A percentile compares a stretch with the other conserved stretches of the same genome.
phyloP scores from a whole-genome alignment of 2,113 vertebrate genomes.

The Podocnemis expansa region DNA sequence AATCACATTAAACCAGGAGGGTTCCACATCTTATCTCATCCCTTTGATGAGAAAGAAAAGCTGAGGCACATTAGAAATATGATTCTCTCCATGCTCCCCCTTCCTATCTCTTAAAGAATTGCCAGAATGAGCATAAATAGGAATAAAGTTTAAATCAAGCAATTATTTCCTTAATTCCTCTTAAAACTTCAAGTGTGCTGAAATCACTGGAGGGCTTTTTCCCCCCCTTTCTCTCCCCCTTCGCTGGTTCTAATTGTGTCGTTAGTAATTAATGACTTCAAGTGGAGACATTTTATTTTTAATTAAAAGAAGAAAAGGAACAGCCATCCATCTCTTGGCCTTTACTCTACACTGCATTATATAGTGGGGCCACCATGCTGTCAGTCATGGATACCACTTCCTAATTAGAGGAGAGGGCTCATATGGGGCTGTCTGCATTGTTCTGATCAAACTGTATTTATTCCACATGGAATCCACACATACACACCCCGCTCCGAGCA shows the following conservation, averaged over 20 bases:
- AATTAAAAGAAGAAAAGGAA: constrained; percentile 55
- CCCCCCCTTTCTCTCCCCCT: neutral
- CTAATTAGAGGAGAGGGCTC: neutral
- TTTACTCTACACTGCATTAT: neutral
- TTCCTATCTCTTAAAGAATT: neutral
- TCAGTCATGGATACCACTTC: fast-evolving
- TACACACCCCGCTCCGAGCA: fast-evolving
- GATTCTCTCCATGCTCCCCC: neutral
- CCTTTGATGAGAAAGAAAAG: neutral
- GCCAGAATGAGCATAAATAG: neutral
- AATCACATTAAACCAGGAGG: fast-evolving
- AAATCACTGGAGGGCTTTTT: neutral
- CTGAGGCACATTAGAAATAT: neutral
- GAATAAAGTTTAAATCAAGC: constrained; percentile 5
- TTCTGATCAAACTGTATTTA: neutral
- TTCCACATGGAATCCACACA: neutral
- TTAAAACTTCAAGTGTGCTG: neutral
- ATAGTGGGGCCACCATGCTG: neutral
- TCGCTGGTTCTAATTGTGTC: constrained; percentile 54
- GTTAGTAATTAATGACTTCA: constrained; percentile 73
- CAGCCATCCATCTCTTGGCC: neutral
- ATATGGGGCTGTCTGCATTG: fast-evolving
- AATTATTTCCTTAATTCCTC: constrained; percentile 49
- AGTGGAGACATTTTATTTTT: constrained; percentile 58
- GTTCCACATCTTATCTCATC: neutral